A percentile compares a stretch with the other conserved stretches of the same genome.
These are phyloP conservation scores for Apantesis nais DNA, from an alignment of 2,888 invertebrate species.

Conservation along the genomic window DNA sequence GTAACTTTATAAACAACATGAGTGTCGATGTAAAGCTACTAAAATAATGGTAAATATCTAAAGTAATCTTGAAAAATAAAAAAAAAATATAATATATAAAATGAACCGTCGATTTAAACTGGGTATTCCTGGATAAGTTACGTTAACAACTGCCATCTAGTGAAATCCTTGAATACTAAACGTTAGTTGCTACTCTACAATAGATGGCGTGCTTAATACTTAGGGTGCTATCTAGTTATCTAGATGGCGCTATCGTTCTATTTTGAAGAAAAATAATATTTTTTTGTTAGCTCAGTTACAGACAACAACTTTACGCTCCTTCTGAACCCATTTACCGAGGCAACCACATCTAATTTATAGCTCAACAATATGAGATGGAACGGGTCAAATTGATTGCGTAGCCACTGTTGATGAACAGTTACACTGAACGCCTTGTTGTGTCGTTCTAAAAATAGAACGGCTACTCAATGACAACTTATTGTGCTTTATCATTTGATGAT, in stretches of 20 bases:
- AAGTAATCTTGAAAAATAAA: neutral
- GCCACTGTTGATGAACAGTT: constrained; percentile 64
- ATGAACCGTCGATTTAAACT: no score
- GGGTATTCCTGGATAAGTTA: neutral
- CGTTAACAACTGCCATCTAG: constrained; percentile 46
- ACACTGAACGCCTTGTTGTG: constrained; percentile 60
- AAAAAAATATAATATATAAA: no score
- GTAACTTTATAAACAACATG: no score
- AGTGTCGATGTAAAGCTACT: neutral
- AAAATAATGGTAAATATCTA: neutral
- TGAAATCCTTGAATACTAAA: neutral
- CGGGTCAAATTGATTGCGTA: constrained; percentile 81
- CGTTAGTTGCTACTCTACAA: constrained; percentile 56
- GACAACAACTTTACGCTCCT: constrained; percentile 14
- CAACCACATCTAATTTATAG: constrained; percentile 34
- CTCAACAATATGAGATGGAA: constrained; percentile 60
- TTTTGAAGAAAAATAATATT: neutral
- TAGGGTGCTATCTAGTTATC: neutral
- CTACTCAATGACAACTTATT: constrained; percentile 66
- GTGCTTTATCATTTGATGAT: constrained; percentile 56
- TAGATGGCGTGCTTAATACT: constrained; percentile 59
- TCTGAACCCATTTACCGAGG: constrained; percentile 7
- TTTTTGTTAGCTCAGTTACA: constrained; percentile 3
- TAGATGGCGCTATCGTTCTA: constrained; percentile 41
- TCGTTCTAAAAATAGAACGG: constrained; percentile 74